Evolutionary conservation across 35 echinoderm and acorn worm species (phyloP), one percentile per base, ranked within the genome.

Genomic region (Strongylocentrotus purpuratus): DNA sequence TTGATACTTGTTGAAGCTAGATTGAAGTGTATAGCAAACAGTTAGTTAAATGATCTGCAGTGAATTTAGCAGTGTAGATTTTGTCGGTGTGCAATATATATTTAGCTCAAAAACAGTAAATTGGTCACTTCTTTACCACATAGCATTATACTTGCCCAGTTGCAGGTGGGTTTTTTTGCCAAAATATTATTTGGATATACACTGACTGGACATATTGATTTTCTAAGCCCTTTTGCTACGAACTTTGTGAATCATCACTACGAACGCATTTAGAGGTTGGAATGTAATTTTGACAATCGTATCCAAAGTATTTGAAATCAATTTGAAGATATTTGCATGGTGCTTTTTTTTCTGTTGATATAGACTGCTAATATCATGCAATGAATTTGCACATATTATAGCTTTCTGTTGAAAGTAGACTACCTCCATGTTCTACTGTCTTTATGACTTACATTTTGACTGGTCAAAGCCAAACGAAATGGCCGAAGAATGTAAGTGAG

Each of bases 61-160:
- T 78, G 22, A 78, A 78, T 78, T 22, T 78, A 78, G 65, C 7
- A 78, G n/a, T 28, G 20, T 78, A 78, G 65, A 78, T 25, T 78
- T 78, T 78, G 28, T 78, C 65, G n/a, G 65, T 78, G 65, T 78
- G 65, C 65, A 78, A 78, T 78, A 78, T 78, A 59, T 59, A 59
- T 59, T 17, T 59, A 78, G 25, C 65, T 78, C 25, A 22, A 78
- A n/a, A 78, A 78, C 20, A 78, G 65, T 78, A 78, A 78, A 78
- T 28, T 78, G 65, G 20, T n/a, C 22, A 78, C 20, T 8, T 55
- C 1, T 55, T 55, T 11, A 78, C 28, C 65, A 78, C 28, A 78
- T 78, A 28, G 28, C 65, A 78, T 7, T 28, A 31, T 78, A 78
- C 17, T n/a, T 78, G 65, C 28, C n/a, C 25, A 78, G 20, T 78